These are phyloP conservation scores for Rotaria sp. DNA, from an alignment of 2,888 invertebrate genomes.

Conservation along the genomic window DNA sequence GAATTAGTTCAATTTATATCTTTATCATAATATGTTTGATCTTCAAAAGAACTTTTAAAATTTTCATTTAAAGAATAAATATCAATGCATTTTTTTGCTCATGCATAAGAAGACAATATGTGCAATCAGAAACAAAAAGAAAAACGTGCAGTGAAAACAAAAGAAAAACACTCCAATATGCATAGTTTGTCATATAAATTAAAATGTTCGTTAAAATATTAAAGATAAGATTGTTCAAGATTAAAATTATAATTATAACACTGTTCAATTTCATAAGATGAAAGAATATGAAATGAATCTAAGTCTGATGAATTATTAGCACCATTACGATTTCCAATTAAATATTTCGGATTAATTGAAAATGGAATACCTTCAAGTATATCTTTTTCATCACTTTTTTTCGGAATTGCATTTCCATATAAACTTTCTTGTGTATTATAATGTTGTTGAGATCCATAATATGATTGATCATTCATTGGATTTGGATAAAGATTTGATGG, in stretches of 20 bases:
- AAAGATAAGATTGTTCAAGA: neutral
- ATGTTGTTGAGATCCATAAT: neutral
- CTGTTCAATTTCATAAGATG: neutral
- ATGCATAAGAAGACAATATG: no score
- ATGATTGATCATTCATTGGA: neutral
- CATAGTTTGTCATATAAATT: no score
- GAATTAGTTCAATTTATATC: no score
- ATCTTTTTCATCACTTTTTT: neutral
- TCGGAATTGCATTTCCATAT: neutral
- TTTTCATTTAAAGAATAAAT: no score
- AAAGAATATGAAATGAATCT: neutral
- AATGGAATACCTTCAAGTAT: constrained; percentile 1
- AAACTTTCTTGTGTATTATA: neutral
- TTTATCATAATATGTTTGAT: no score
- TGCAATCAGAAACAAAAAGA: no score
- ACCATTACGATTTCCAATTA: neutral
- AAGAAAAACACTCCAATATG: no score
- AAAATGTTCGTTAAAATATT: neutral
- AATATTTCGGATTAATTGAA: neutral
- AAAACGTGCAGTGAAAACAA: no score
- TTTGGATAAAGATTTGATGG: neutral
- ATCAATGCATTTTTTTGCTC: no score
- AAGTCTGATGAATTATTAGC: neutral
- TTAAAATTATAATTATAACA: neutral
- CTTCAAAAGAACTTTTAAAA: no score